Evolutionary conservation across 2,797 vertebrate genomes (phyloP).

Genomic region (Vipera ursinii): DNA sequence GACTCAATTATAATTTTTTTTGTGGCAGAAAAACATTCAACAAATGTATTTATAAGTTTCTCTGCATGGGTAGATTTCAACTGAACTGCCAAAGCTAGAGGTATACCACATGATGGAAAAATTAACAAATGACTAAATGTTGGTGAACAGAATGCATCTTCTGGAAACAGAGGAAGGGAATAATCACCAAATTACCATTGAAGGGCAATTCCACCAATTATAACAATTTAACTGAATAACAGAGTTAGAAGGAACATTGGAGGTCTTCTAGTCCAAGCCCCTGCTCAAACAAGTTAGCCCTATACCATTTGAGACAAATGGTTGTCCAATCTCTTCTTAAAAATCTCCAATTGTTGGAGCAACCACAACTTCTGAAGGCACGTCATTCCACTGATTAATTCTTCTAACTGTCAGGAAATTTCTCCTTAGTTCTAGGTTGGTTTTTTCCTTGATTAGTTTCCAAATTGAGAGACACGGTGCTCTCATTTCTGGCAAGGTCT

Average conservation of each 20-base stretch:
- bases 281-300: neutral
- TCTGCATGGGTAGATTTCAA: neutral
- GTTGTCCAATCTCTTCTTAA: neutral
- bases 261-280: neutral
- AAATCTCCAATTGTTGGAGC: neutral
- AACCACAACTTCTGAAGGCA: neutral
- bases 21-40: neutral
- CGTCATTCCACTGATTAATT: neutral
- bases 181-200: neutral
- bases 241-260: neutral
- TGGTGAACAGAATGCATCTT: neutral
- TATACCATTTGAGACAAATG: neutral
- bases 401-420: neutral
- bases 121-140: neutral
- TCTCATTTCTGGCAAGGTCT: neutral
- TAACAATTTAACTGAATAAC: neutral
- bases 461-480: neutral
- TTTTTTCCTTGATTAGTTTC: neutral
- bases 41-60: neutral
- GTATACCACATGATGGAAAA: neutral
- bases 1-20: constrained; percentile 15
- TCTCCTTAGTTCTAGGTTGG: neutral
- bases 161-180: neutral
- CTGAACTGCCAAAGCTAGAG: neutral
- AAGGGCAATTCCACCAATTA: neutral